Base-by-base conservation (phyloP, 2,797 vertebrate genomes). In the Dendrocincla tyrannina region DNA sequence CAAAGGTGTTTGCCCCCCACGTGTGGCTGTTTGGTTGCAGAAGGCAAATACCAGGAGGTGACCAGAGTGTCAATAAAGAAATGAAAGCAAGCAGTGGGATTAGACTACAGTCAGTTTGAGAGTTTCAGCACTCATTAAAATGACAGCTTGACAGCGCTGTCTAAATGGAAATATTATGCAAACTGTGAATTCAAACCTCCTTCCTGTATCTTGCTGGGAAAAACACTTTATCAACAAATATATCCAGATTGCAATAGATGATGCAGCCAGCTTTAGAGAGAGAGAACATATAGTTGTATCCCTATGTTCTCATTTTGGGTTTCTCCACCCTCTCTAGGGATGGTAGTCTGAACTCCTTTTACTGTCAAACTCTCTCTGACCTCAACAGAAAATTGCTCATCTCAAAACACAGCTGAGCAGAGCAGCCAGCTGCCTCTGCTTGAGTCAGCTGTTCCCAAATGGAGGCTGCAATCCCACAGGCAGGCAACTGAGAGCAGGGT, bases 121-220 rank as follows among this genome's bases (percentile, higher is more conserved):
- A 23, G 39, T 88, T 92, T 91, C 78, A 91, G 79, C 25, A 20
- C 60, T 91, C 68, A 35, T 75, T 93, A 73, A 94, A 95, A 91
- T 73, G 32, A 82, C 63, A 87, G 78, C 64, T 63, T 92, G 84
- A 91, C 80, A 94, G 72, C 25, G 33, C 46, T 50, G 32, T 62
- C 78, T 85, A 83, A 62, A 75, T 73, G 79, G 41, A 89, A 93
- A 88, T 75, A 85, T 44, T 88, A 74, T 66, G 33, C 58, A 92
- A 88, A 88, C 7, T 22, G 44, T 85, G 62, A 92, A 89, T 86
- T 85, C 64, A 88, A 95, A 86, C n/a, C 67, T 86, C 58, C 55
- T 93, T 60, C 59, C 41, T 53, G 5, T 39, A 58, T 80, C 56
- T 85, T 85, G n/a, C 60, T 77, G 70, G 59, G 37, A 67, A 89